Evolutionary conservation across 2,888 invertebrate species (phyloP).

Genomic region (Megalurothrips usitatus): DNA sequence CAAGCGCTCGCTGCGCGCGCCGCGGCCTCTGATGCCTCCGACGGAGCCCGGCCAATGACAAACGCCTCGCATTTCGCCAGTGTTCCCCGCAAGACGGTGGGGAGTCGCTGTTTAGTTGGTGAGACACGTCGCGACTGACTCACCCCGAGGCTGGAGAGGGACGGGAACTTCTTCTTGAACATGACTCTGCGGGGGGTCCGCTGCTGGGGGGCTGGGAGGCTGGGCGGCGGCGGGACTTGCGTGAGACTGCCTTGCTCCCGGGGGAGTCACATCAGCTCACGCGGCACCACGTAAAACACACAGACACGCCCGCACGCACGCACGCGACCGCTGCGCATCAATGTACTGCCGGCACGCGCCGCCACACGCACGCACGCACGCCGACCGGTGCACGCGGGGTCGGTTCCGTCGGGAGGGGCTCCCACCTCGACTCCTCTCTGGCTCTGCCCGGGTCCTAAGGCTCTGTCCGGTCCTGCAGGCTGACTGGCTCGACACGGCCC

Average conservation of each 20-base stretch:
- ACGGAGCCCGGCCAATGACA: slow-evolving; percentile 27
- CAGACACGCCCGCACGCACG: not conserved
- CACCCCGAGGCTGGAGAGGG: slow-evolving; percentile 39
- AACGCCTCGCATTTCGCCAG: too few relatives aligned
- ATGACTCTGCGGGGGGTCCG: slow-evolving; percentile 28
- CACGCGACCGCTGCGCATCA: not conserved
- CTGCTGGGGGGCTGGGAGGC: not conserved
- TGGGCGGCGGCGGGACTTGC: too few relatives aligned
- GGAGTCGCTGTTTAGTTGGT: too few relatives aligned
- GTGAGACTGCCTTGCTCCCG: not conserved
- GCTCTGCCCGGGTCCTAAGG: too few relatives aligned
- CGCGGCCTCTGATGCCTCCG: slow-evolving; percentile 27
- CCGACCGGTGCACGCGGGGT: too few relatives aligned
- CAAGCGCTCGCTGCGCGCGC: not conserved
- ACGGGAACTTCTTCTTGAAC: slow-evolving; percentile 39
- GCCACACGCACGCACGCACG: not conserved
- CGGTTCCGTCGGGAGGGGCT: too few relatives aligned
- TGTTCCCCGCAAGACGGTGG: too few relatives aligned
- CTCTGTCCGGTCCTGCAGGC: too few relatives aligned
- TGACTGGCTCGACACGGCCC: not conserved
- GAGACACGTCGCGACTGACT: too few relatives aligned
- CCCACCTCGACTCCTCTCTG: too few relatives aligned
- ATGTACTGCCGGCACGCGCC: not conserved
- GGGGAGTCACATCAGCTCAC: not conserved
- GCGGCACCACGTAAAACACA: not conserved